A percentile compares a stretch with the other conserved stretches of the same genome.
Conservation (phyloP, 2,888 invertebrate species). For the Theretra japonica region DNA sequence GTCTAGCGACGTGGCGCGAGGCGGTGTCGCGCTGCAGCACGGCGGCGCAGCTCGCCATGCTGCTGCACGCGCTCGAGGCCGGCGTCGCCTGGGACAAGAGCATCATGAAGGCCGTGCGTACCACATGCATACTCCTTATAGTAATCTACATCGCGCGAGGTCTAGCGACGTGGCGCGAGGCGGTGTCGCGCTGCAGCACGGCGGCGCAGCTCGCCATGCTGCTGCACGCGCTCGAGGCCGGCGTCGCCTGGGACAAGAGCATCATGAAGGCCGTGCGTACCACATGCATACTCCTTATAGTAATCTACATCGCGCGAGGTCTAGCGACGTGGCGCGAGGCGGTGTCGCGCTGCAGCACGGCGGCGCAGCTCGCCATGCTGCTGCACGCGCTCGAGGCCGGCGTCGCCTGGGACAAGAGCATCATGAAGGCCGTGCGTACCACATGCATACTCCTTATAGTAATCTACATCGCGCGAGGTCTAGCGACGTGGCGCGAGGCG, state of each 20-base stretch:
- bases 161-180: slow-evolving; percentile 94
- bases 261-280: slow-evolving; percentile 99
- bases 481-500: slow-evolving; percentile 95
- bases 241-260: slow-evolving; percentile 99
- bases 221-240: slow-evolving; percentile 94
- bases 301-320: slow-evolving; percentile 91
- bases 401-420: slow-evolving; percentile 99
- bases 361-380: slow-evolving; percentile 91
- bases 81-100: slow-evolving; percentile 99
- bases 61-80: slow-evolving; percentile 93
- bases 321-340: slow-evolving; percentile 95
- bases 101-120: slow-evolving; percentile 99
- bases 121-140: too few species aligned
- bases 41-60: slow-evolving; percentile 92
- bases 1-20: slow-evolving; percentile 94
- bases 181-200: slow-evolving; percentile 92
- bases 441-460: too few species aligned
- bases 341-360: slow-evolving; percentile 91
- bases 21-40: slow-evolving; percentile 93
- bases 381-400: slow-evolving; percentile 95
- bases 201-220: slow-evolving; percentile 92
- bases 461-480: slow-evolving; percentile 91
- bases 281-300: too few species aligned
- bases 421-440: slow-evolving; percentile 98
- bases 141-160: slow-evolving; percentile 92